Evolutionary conservation across 2,113 vertebrate genomes (phyloP).

Genomic region (Thryonomys swinderianus): DNA sequence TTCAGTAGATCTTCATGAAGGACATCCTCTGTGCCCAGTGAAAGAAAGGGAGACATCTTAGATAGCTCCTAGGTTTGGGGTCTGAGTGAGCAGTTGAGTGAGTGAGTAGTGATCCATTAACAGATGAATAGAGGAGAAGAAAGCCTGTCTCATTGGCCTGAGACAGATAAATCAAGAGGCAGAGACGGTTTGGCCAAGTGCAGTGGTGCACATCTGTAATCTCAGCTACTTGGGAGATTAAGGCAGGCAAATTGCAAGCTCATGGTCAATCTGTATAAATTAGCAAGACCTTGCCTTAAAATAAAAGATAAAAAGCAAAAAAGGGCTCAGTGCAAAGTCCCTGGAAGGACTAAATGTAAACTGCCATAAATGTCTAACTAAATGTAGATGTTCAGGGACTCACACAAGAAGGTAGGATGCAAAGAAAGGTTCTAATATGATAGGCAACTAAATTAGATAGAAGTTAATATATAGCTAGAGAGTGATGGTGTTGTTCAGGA

Average conservation of each 20-base stretch:
- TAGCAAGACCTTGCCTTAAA: neutral
- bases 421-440: neutral
- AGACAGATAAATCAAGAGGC: neutral
- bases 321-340: neutral
- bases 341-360: neutral
- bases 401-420: neutral
- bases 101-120: no score
- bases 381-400: rapidly evolving
- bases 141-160: neutral
- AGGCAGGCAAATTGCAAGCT: neutral
- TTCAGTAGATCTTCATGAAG: neutral
- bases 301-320: neutral
- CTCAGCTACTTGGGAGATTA: neutral
- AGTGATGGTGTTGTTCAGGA: neutral
- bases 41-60: neutral
- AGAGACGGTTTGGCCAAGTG: neutral
- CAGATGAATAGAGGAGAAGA: neutral
- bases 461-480: neutral
- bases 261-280: neutral
- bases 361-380: no score
- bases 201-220: neutral
- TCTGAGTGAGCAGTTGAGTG: neutral
- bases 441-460: neutral
- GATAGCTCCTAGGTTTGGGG: neutral
- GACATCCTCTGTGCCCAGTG: neutral